A percentile compares a stretch with the other conserved stretches of the same genome.
These are phyloP conservation scores for Drosophila fungiperda DNA, from an alignment of 2,888 invertebrate genomes.

Conservation along the genomic window DNA sequence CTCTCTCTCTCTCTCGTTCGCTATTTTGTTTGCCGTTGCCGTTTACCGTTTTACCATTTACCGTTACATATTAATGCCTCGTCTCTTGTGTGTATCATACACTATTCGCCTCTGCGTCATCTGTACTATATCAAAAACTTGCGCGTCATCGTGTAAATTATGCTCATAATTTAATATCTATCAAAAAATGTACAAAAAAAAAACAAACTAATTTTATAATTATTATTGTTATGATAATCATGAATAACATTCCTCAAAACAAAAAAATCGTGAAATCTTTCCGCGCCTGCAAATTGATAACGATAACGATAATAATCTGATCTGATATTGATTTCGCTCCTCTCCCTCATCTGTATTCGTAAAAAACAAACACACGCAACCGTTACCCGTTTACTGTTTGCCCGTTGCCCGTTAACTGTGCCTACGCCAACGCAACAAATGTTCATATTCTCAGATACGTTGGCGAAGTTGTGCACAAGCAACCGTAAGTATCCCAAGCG, in stretches of 20 bases:
- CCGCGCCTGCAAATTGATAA: conserved; percentile 48
- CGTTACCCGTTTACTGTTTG: conserved; percentile 29
- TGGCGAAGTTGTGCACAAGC: conserved; percentile 90
- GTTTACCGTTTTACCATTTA: conserved; percentile 58
- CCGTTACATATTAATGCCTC: conserved; percentile 32
- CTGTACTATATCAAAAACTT: conserved; percentile 27
- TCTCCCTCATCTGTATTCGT: conserved; percentile 31
- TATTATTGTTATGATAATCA: conserved; percentile 14
- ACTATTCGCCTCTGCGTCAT: conserved; percentile 44
- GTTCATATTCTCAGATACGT: conserved; percentile 87
- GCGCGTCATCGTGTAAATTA: conserved; percentile 44
- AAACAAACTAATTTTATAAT: conserved; percentile 25
- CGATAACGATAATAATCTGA: conserved; percentile 54
- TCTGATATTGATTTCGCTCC: conserved; percentile 47
- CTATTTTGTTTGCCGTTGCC: conserved; percentile 53
- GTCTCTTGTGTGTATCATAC: conserved; percentile 48
- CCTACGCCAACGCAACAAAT: conserved; percentile 29
- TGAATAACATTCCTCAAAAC: conserved; percentile 15
- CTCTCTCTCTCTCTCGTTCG: conserved; percentile 27
- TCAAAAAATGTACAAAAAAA: conserved; percentile 32
- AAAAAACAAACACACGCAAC: conserved; percentile 39
- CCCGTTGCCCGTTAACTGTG: conserved; percentile 33
- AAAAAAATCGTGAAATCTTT: conserved; percentile 26
- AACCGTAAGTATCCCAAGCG: conserved; percentile 88
- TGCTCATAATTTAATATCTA: conserved; percentile 25